Conservation (phyloP, 2,113 vertebrate genomes). For the Pluvialis apricaria region DNA sequence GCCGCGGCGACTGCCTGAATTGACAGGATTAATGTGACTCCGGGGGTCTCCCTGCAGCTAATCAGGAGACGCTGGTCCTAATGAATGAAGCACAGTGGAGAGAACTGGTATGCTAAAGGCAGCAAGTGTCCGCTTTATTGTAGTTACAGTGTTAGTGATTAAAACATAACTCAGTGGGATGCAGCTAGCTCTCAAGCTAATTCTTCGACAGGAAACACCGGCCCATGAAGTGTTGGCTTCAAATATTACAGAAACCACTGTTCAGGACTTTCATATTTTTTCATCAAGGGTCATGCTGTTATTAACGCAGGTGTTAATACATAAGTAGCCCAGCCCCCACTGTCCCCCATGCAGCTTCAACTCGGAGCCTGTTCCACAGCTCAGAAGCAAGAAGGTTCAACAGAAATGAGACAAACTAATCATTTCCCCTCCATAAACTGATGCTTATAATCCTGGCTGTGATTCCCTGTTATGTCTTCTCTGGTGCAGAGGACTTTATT, state of each 20-base stretch:
- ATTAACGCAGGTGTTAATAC: neutral
- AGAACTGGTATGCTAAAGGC: neutral
- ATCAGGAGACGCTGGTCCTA: neutral
- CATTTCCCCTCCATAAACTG: neutral
- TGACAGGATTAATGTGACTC: constrained; percentile 23
- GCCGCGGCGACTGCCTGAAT: neutral
- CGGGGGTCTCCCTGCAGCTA: neutral
- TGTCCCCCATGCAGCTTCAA: neutral
- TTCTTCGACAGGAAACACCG: neutral
- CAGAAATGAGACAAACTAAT: neutral
- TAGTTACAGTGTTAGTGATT: neutral
- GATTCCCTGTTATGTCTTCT: neutral
- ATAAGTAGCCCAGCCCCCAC: neutral
- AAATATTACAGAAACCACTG: neutral
- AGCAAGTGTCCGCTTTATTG: neutral
- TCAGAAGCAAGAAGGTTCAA: neutral
- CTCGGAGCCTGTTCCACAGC: accelerated
- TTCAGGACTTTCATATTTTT: neutral
- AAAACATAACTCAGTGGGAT: neutral
- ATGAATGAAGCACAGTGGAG: neutral
- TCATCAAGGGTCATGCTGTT: neutral
- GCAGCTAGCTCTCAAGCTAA: neutral
- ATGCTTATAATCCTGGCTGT: neutral
- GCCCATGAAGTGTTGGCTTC: neutral
- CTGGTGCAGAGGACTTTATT: constrained; percentile 5